Conservation (phyloP, 1,140 invertebrate genomes). For the Brevipalpus yothersi region DNA sequence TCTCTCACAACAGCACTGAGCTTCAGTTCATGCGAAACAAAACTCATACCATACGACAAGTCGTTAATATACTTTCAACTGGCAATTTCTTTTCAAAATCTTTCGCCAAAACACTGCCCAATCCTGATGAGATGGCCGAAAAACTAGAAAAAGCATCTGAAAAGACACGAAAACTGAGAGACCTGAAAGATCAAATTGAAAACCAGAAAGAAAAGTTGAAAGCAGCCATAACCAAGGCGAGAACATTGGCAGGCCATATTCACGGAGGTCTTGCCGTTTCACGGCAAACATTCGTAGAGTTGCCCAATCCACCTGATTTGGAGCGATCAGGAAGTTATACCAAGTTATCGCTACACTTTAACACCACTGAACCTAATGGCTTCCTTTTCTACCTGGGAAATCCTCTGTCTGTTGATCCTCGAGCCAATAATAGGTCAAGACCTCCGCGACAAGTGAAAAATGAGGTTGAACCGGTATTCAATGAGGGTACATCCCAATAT, state of each 20-base stretch:
- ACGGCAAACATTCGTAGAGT: conserved; percentile 49
- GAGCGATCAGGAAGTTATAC: conserved; percentile 57
- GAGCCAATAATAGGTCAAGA: conserved; percentile 23
- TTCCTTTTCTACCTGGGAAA: conserved; percentile 73
- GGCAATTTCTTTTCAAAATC: no score
- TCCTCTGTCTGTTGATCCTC: conserved; percentile 24
- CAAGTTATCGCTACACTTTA: conserved; percentile 54
- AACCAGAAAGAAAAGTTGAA: background rate
- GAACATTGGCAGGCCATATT: conserved; percentile 40
- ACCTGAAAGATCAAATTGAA: no score
- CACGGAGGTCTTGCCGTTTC: conserved; percentile 63
- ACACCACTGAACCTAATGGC: conserved; percentile 49
- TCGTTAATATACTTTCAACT: no score
- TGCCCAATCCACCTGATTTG: conserved; percentile 56
- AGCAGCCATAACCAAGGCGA: conserved; percentile 22
- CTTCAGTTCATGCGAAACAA: no score
- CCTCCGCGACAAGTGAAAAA: no score
- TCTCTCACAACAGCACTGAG: no score
- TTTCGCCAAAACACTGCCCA: no score
- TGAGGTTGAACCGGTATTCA: background rate
- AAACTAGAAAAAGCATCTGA: no score
- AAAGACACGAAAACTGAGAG: no score
- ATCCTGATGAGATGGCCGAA: no score
- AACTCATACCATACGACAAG: no score
- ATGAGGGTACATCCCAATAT: background rate